These are phyloP conservation scores for Heliothis virescens DNA, from an alignment of 1,140 invertebrate genomes.

Conservation along the genomic window DNA sequence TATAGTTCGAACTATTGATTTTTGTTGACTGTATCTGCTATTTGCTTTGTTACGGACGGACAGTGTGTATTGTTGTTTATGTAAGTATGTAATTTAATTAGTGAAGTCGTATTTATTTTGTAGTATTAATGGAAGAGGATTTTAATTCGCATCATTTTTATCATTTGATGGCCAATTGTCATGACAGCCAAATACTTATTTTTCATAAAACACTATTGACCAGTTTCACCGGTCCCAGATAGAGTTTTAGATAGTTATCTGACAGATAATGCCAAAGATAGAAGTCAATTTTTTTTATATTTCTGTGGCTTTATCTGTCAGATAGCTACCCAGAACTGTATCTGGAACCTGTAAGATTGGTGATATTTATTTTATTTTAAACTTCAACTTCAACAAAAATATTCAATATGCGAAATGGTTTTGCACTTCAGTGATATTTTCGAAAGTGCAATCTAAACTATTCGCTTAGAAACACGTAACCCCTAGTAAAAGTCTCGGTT, in stretches of 20 bases:
- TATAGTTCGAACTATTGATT: conserved; percentile 37
- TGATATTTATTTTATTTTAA: no score
- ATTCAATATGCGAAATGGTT: no score
- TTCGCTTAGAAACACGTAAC: background rate
- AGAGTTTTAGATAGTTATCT: no score
- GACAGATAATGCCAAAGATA: no score
- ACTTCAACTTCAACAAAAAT: no score
- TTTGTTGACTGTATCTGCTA: conserved; percentile 13
- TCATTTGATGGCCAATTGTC: no score
- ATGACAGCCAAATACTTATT: background rate
- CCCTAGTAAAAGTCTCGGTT: conserved; percentile 5
- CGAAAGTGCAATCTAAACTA: conserved; percentile 1
- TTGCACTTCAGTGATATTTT: background rate
- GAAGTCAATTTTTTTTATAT: no score
- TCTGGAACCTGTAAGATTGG: no score
- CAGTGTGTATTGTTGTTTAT: background rate
- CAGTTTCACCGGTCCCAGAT: no score
- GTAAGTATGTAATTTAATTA: background rate
- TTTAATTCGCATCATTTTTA: background rate
- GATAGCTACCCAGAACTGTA: no score
- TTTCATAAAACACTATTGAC: background rate
- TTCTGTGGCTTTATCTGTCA: no score
- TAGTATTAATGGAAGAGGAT: background rate
- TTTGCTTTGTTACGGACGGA: background rate
- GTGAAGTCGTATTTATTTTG: background rate